Evolutionary conservation across 2,113 vertebrate genomes (phyloP), one percentile per base, ranked within the genome.

Genomic region (Thunnus maccoyii): DNA sequence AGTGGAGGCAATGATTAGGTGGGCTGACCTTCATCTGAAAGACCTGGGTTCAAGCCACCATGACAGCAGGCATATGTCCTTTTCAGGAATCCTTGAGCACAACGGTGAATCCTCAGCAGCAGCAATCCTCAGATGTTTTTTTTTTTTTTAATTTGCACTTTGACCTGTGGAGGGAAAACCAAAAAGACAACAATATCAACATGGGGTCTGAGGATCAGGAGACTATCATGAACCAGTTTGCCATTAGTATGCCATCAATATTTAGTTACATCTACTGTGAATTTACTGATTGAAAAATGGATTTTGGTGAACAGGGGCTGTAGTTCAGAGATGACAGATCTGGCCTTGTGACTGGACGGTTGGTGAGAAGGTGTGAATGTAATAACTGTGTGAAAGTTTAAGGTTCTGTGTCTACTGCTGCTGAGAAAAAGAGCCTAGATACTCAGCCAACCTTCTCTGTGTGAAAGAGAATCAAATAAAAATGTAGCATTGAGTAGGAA

Each of bases 1-100:
- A 84, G 58, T 5, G 63, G 27, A 54, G 55, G 61, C 1, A 51
- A n/a, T 82, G 80, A 91, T 91, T 79, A 80, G 84, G 72, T 60
- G 72, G 32, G 20, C 64, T 72, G 68, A 87, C 75, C 89, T 84
- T 82, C 72, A 80, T 30, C 44, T 65, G 30, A 20, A 80, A 36
- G 73, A 76, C 48, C 50, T 36, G 74, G 63, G 79, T 71, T 82
- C 78, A 83, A 55, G 61, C 61, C 51, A 66, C 54, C 27, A 1
- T 77, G 81, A 71, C 74, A 73, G 46, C 77, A 58, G 81, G 58
- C 18, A 4, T 36, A 25, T 47, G 69, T 74, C 56, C n/a, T 58
- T 55, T 50, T 69, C 17, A 57, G 63, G 60, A 54, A 74, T 71
- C 81, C 4, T 66, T 27, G 30, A 75, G 46, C 44, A 11, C 20